These are phyloP conservation scores for Apogon talboti DNA, from an alignment of 2,797 vertebrate genomes.

Conservation along the genomic window DNA sequence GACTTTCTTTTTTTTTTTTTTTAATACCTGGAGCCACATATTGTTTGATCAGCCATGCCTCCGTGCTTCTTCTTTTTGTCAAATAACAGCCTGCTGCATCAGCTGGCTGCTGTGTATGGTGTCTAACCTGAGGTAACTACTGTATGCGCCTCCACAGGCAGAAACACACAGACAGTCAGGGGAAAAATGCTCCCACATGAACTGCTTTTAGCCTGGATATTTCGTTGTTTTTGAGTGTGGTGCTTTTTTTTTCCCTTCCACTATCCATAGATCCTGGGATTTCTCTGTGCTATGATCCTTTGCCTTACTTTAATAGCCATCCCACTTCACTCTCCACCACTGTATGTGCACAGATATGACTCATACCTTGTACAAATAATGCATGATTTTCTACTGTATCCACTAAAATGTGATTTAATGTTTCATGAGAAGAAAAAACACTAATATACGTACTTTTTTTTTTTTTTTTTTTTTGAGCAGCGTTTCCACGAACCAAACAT, in stretches of 20 bases:
- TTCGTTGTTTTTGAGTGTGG: constrained; percentile 6
- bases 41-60: not conserved
- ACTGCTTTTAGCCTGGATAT: constrained; percentile 19
- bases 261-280: constrained; percentile 18
- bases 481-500: constrained; percentile 52
- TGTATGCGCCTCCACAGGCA: constrained; percentile 3
- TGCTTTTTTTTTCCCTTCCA: not conserved
- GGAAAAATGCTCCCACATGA: constrained; percentile 9
- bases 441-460: too few relatives aligned
- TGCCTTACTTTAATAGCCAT: constrained; percentile 16
- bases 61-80: not conserved
- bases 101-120: not conserved
- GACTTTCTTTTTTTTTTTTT: too few relatives aligned
- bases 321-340: constrained; percentile 1
- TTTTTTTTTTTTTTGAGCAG: constrained; percentile 1
- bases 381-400: not conserved
- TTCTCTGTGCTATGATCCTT: constrained; percentile 16
- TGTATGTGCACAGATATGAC: constrained; percentile 20
- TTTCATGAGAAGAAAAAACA: not conserved
- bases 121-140: not conserved
- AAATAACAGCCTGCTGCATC: not conserved
- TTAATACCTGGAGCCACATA: not conserved
- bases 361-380: constrained; percentile 9
- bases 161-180: constrained; percentile 4
- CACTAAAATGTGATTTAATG: not conserved